A percentile compares a stretch with the other conserved stretches of the same genome.
These are phyloP conservation scores for Strix occidentalis DNA, from an alignment of 2,797 vertebrate genomes.

Conservation along the genomic window DNA sequence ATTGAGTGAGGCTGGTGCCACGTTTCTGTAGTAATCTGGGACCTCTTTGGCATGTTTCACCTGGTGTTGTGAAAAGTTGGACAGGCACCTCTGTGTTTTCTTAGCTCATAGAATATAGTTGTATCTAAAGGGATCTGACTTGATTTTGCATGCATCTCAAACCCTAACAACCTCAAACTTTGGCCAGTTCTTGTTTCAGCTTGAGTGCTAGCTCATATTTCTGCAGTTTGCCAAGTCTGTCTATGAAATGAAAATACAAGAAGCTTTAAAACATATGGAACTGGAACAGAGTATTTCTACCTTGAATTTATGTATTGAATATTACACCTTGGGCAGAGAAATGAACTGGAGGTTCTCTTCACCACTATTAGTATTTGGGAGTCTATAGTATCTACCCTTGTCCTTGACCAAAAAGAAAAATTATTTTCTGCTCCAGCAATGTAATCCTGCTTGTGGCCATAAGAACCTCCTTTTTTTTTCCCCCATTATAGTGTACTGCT, in stretches of 20 bases:
- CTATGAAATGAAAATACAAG: slow-evolving; percentile 11
- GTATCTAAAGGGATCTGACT: not conserved
- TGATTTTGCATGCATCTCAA: not conserved
- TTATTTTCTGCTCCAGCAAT: not conserved
- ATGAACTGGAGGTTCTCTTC: not conserved
- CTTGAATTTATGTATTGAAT: not conserved
- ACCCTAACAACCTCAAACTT: not conserved
- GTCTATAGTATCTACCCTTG: not conserved
- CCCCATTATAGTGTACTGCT: not conserved
- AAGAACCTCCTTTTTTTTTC: not conserved
- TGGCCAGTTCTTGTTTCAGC: not conserved
- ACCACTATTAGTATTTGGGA: not conserved
- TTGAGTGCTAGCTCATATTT: not conserved
- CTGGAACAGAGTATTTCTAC: not conserved
- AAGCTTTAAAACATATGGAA: not conserved
- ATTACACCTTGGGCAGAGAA: not conserved
- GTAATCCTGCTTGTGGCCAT: not conserved
- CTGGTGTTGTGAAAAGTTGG: not conserved
- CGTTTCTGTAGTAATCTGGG: not conserved
- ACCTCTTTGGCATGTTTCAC: not conserved
- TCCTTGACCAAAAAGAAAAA: not conserved
- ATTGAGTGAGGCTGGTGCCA: not conserved
- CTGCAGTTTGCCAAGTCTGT: slow-evolving; percentile 6
- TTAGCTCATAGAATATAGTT: not conserved
- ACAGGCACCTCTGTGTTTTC: not conserved